Base-by-base conservation (phyloP, 1,140 invertebrate species). In the Drosophila funebris region DNA sequence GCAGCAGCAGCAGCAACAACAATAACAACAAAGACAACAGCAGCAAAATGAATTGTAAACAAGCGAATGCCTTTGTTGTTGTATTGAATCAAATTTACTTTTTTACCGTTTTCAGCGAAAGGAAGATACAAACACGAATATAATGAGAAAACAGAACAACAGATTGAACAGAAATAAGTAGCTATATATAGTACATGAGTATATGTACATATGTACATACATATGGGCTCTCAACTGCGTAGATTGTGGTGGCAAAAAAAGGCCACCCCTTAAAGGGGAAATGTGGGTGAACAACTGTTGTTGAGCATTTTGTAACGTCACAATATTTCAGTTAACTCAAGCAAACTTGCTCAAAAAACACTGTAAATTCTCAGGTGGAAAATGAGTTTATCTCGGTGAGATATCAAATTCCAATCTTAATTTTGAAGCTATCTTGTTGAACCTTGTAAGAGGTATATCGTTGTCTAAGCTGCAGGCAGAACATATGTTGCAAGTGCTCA, bases 31-130 rank as follows among this genome's bases (percentile, higher is more conserved):
- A 64, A 50, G 71, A 64, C 61, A 63, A 73, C 58, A 20, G 54
- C 50, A 57, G 57, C 58, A 73, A 66, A 58, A 50, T 39, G 57
- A 41, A 62, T 43, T 52, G 50, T 57, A 60, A 74, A 75, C 75
- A 83, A 66, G 67, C 62, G 73, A 73, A 48, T 50, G 58, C 56
- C 43, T 64, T 73, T 87, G 73, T 79, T 83, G 57, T 60, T 71
- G 53, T 76, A 48, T 56, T 84, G 76, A 90, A 90, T 79, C 69
- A 90, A 90, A 90, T 88, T 90, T 90, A 90, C 87, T 88, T 90
- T 90, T 90, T 90, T 90, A 90, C 87, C 87, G 87, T 90, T 90
- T 90, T 83, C 75, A 90, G 87, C 87, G 87, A 90, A 90, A 90
- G 87, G 87, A 90, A 81, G 73, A 73, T 63, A 74, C 71, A 70